These are phyloP conservation scores for Poeciliopsis turneri DNA, from an alignment of 2,797 vertebrate genomes.

Conservation along the genomic window DNA sequence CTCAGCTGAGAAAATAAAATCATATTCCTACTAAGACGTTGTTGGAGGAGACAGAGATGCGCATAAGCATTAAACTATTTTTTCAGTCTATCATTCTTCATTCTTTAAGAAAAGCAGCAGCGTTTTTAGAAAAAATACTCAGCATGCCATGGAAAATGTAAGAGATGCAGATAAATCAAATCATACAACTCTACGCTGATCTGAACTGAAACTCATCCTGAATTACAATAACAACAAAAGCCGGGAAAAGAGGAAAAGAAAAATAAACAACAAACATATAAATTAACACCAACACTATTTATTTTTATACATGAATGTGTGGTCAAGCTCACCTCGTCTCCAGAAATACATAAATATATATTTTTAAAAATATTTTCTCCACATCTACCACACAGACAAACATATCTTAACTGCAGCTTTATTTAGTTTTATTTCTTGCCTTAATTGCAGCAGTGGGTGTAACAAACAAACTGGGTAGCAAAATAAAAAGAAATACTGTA, in stretches of 20 bases:
- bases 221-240: background rate
- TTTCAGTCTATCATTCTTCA: background rate
- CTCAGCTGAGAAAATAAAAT: background rate
- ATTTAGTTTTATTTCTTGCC: background rate
- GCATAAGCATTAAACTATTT: background rate
- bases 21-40: background rate
- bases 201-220: background rate
- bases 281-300: background rate
- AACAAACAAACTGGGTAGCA: background rate
- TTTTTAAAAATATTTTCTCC: no score
- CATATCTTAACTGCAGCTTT: no score
- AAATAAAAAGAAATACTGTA: background rate
- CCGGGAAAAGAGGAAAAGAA: no score
- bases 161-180: background rate
- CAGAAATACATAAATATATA: no score
- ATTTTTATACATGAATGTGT: no score
- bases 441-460: background rate
- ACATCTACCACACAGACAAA: no score
- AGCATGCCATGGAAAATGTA: background rate
- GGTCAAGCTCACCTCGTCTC: no score
- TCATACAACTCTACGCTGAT: background rate
- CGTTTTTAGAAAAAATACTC: background rate
- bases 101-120: background rate
- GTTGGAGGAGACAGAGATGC: background rate
- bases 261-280: background rate